Conservation (phyloP, 1,140 invertebrate species). For the Anadara kagoshimensis region DNA sequence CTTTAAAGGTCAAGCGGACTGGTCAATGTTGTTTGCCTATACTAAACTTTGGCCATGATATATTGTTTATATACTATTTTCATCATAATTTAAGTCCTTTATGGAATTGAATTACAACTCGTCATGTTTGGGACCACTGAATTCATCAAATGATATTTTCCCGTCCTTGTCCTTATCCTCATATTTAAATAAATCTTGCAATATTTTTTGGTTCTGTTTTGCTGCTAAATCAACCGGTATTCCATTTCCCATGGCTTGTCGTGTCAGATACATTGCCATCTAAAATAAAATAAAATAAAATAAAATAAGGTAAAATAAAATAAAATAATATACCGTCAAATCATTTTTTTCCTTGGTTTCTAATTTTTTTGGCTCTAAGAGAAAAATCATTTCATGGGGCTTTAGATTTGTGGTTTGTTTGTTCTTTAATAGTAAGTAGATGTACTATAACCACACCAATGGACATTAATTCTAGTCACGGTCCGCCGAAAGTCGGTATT, state of each 20-base stretch:
- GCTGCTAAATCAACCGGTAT: conserved; percentile 27
- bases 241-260: conserved; percentile 25
- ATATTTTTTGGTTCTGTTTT: conserved; percentile 78
- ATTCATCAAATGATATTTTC: conserved; percentile 95
- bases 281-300: conserved; percentile 11
- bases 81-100: too few species aligned
- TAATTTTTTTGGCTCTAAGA: not conserved
- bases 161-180: conserved; percentile 80
- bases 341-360: too few species aligned
- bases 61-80: too few species aligned
- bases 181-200: conserved; percentile 96
- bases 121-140: conserved; percentile 96
- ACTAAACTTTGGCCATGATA: too few species aligned
- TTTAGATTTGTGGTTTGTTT: not conserved
- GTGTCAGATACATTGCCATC: conserved; percentile 32
- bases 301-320: too few species aligned
- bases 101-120: conserved; percentile 84
- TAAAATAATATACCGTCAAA: too few species aligned
- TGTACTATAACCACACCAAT: not conserved
- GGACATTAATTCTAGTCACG: not conserved
- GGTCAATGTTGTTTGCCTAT: too few species aligned
- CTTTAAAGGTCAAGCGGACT: too few species aligned
- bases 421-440: not conserved
- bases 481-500: not conserved
- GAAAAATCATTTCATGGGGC: not conserved